Base-by-base conservation (phyloP, 2,888 invertebrate species). In the Deilephila elpenor region DNA sequence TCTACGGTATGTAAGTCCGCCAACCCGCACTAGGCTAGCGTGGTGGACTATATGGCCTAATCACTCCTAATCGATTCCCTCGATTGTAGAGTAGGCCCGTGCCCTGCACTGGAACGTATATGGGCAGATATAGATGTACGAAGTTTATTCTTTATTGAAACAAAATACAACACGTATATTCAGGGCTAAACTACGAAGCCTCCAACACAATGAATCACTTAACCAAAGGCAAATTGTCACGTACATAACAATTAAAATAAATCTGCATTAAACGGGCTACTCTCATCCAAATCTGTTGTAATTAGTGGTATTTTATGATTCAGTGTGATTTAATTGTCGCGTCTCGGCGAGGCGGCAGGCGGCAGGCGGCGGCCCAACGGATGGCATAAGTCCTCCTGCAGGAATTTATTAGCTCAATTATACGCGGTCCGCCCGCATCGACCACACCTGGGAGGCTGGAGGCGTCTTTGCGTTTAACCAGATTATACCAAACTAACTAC, bases 331-430 rank as follows among this genome's bases (percentile, higher is more conserved):
- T 93, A 93, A 93, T 93, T 92, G 93, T 89, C 90, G 89, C 89
- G 86, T 88, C 91, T 86, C 86, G 84, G 84, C 83, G 86, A 86
- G 83, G 80, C 81, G 82, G 83, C 79, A 17, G 60, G 29, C 60
- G 60, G 60, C 8, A 29, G 25, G 60, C 60, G 11, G 64, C 64
- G 34, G 51, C 67, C 20, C 67, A 51, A n/a, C 17, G 67, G 67
- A 44, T 67, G 67, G 67, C 88, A 86, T 86, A 89, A 91, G 91
- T 89, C 89, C 87, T 85, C 84, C 84, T 83, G 84, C 81, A 64
- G 76, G 86, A 89, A 94, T 93, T 94, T 93, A 93, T 93, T 86
- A 86, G 89, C 84, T 86, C 91, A 92, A 94, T 93, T 94, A 93
- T 89, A 90, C 88, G 89, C 87, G 88, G 86, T 87, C 86, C 85